phyloP scores from a whole-genome alignment of 2,888 invertebrate genomes.

The Camponotus fellah region DNA sequence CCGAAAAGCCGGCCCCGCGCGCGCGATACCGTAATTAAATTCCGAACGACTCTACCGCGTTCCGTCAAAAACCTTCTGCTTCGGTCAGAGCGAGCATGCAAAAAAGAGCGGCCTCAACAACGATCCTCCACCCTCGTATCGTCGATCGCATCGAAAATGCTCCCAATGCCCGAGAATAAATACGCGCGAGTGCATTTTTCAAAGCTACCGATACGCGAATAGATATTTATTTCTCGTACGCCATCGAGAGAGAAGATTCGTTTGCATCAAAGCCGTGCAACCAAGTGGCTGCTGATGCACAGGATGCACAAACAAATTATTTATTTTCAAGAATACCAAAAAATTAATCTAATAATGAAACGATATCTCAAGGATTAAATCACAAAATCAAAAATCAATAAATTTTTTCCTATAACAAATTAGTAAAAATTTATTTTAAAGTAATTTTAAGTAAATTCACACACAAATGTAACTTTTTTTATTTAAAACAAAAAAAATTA shows the following conservation, averaged over 20 bases:
- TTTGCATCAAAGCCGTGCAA: conserved; percentile 6
- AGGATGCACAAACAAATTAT: background rate
- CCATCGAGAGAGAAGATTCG: background rate
- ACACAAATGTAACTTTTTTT: background rate
- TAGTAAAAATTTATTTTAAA: background rate
- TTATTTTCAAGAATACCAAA: background rate
- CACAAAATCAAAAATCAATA: background rate
- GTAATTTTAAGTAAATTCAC: background rate
- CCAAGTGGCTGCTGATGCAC: background rate
- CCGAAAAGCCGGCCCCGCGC: conserved; percentile 67
- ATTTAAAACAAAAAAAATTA: background rate
- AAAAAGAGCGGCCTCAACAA: conserved; percentile 47
- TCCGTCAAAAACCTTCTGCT: conserved; percentile 69
- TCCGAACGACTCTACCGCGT: conserved; percentile 67
- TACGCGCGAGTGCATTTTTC: conserved; percentile 27
- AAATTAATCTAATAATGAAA: background rate
- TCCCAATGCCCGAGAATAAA: conserved; percentile 38
- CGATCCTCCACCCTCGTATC: conserved; percentile 23
- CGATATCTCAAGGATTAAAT: background rate
- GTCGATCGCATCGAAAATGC: conserved; percentile 7
- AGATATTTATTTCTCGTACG: conserved; percentile 26
- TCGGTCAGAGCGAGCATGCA: conserved; percentile 22
- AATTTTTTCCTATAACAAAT: background rate
- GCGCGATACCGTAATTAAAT: conserved; percentile 72
- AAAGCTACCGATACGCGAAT: conserved; percentile 32